Evolutionary conservation across 2,797 vertebrate species (phyloP).

Genomic region (Gymnopithys bicolor): DNA sequence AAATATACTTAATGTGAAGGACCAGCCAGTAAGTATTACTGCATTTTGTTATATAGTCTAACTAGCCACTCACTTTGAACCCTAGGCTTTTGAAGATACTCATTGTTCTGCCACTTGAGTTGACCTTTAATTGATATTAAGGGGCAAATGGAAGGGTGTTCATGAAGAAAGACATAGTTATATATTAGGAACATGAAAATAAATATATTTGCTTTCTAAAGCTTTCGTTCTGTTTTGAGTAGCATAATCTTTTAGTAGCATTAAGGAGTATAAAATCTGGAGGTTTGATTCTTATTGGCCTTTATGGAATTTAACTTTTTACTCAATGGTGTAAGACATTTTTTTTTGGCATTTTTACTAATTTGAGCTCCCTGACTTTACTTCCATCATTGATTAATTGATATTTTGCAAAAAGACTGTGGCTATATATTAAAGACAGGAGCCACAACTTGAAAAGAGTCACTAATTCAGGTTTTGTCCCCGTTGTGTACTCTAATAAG

Average conservation of each 20-base stretch:
- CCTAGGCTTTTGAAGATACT: not conserved
- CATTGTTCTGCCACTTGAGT: not conserved
- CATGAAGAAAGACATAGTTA: not conserved
- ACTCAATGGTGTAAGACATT: not conserved
- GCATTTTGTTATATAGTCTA: not conserved
- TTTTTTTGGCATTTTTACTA: not conserved
- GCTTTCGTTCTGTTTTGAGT: not conserved
- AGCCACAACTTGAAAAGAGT: not conserved
- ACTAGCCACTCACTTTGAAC: not conserved
- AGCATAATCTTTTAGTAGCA: not conserved
- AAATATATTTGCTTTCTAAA: not conserved
- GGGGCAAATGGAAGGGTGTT: not conserved
- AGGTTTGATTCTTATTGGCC: not conserved
- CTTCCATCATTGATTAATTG: not conserved
- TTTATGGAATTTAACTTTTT: not conserved
- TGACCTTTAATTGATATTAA: not conserved
- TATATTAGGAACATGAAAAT: not conserved
- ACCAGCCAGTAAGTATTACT: not conserved
- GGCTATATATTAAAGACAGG: not conserved
- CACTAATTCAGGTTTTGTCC: conserved; percentile 10
- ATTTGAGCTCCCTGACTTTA: not conserved
- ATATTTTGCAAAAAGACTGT: not conserved
- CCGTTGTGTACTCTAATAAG: not conserved
- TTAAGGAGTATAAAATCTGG: not conserved
- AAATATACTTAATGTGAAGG: not conserved